phyloP scores from a whole-genome alignment of 2,113 vertebrate species.

The Otolemur garnettii region DNA sequence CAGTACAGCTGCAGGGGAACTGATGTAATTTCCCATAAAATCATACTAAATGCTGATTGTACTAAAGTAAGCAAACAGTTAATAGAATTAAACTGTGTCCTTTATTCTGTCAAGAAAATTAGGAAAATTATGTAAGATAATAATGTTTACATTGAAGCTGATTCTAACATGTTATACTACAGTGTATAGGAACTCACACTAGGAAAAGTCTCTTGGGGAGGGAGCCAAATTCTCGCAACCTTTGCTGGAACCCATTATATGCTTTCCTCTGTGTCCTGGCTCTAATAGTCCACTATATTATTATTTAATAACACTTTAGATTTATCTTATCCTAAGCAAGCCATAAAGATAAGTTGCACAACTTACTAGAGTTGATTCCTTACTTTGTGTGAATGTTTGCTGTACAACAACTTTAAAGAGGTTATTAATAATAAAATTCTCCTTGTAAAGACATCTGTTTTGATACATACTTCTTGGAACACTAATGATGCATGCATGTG shows the following conservation, averaged over 20 bases:
- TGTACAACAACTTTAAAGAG: constrained; percentile 11
- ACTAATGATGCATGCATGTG: background rate
- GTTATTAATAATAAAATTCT: constrained; percentile 35
- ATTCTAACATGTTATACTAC: background rate
- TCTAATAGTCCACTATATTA: constrained; percentile 41
- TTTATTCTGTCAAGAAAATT: constrained; percentile 51
- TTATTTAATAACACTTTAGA: constrained; percentile 65
- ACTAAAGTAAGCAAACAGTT: constrained; percentile 39
- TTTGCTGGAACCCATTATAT: constrained; percentile 62
- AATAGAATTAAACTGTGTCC: constrained; percentile 44
- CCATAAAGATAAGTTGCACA: constrained; percentile 59
- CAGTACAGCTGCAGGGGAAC: constrained; percentile 46
- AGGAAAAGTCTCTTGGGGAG: constrained; percentile 25
- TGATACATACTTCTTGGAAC: background rate
- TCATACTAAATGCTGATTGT: constrained; percentile 22
- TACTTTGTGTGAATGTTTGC: constrained; percentile 40
- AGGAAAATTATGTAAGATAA: constrained; percentile 54
- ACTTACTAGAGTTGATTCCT: constrained; percentile 55
- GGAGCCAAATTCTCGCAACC: constrained; percentile 32
- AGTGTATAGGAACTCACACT: background rate
- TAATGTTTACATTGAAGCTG: constrained; percentile 50
- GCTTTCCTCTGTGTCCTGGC: constrained; percentile 49
- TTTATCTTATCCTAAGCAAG: constrained; percentile 55
- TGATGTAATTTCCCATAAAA: constrained; percentile 45
- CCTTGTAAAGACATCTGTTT: constrained; percentile 41